Conservation (phyloP, 2,113 vertebrate species). For the Burhinus oedicnemus region DNA sequence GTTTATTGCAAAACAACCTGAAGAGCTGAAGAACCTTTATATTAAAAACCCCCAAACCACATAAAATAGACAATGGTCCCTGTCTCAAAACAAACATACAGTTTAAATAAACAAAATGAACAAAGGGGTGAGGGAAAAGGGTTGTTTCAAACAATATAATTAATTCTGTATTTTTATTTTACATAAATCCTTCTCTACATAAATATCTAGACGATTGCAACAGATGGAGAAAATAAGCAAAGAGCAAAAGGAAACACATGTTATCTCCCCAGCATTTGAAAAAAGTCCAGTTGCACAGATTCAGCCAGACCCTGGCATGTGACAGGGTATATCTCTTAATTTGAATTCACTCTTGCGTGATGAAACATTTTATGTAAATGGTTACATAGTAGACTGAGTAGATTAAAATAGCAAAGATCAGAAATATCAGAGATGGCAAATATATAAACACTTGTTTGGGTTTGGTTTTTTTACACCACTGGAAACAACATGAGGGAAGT, state of each 20-base stretch:
- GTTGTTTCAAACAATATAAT: not conserved
- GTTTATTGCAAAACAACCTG: not conserved
- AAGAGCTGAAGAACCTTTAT: not conserved
- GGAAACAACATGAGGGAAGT: not conserved
- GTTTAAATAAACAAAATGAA: not conserved
- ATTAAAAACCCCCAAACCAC: not conserved
- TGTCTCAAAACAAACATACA: not conserved
- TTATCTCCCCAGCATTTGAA: not conserved
- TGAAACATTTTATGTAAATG: not conserved
- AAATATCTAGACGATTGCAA: not conserved
- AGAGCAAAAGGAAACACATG: not conserved
- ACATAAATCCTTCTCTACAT: not conserved
- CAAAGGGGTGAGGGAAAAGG: not conserved
- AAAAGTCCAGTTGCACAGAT: not conserved
- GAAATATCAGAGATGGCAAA: not conserved
- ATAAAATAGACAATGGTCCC: not conserved
- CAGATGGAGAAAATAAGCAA: not conserved
- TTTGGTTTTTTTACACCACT: not conserved
- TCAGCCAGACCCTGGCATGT: not conserved
- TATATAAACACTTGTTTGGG: not conserved
- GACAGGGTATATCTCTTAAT: not conserved
- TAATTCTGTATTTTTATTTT: not conserved
- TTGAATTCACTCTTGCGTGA: not conserved
- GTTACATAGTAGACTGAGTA: not conserved
- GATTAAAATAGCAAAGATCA: not conserved